Base-by-base conservation (phyloP, 2,797 vertebrate species). In the Pteropus rufus region DNA sequence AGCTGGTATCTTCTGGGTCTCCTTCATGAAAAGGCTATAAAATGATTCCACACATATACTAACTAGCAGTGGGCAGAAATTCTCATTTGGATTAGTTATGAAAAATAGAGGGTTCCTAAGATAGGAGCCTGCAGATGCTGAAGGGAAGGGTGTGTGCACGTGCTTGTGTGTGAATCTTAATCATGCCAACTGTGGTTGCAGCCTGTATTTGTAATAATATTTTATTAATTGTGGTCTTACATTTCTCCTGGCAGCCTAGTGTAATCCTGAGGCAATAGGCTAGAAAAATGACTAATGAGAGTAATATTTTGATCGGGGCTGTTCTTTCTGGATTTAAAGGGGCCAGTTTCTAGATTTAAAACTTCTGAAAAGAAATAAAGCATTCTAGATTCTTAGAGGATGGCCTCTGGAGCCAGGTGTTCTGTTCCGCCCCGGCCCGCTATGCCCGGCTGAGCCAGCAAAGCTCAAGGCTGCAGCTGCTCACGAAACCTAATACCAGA, bases 261-360 rank as follows among this genome's bases (percentile, higher is more conserved):
- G 18, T 64, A 93, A 93, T 94, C 95, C 70, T 34, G 62, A 94
- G 96, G 65, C 90, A 95, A 19, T n/a, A 91, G 85, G 34, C 72
- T 89, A 73, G 94, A 91, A 93, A 93, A 93, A 73, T 95, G 93
- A 97, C 85, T 87, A 94, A 97, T 93, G 97, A 94, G 91, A 85
- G 62, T 89, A 31, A 86, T 90, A 95, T 96, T 89, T 95, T 96
- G 91, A 97, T 96, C 0, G 94, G 82, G 81, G 39, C 91, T 93
- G 56, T 91, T 87, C 69, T 92, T 96, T 94, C 54, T 21, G 70
- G 69, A 83, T 95, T 93, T 92, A 76, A 97, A 93, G 96, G 56
- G 83, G 36, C 80, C 16, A 76, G 12, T 12, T 16, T 89, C 39
- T 82, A 86, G 29, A 36, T 62, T 75, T 23, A 85, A 95, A 95